Percentiles rank a stretch among this genome's conserved stretches.
Conservation (phyloP, 2,888 invertebrate genomes). For the Mesorhabditis belari region DNA sequence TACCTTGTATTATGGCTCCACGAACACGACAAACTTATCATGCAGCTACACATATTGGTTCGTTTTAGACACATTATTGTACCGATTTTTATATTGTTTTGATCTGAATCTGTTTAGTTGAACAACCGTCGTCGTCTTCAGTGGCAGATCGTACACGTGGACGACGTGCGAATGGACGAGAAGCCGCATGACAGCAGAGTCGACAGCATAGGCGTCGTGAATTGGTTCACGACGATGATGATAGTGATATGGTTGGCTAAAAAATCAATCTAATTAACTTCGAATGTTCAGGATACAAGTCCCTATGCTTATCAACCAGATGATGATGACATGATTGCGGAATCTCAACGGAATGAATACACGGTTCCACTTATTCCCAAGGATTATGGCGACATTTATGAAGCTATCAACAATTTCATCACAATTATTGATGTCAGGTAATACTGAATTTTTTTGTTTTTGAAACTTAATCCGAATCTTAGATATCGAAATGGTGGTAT, state of each 20-base stretch:
- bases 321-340: not conserved
- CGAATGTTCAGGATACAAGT: too few relatives aligned
- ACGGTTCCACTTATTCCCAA: slow-evolving; percentile 42
- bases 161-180: too few relatives aligned
- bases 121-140: not conserved
- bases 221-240: not conserved
- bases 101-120: not conserved
- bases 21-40: not conserved
- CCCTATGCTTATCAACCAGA: not conserved
- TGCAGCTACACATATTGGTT: not conserved
- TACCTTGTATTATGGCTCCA: too few relatives aligned
- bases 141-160: too few relatives aligned
- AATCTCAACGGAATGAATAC: too few relatives aligned
- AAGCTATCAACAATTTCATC: slow-evolving; percentile 45
- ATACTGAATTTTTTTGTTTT: not conserved
- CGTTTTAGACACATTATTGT: too few relatives aligned
- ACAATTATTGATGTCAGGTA: slow-evolving; percentile 40
- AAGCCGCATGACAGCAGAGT: too few relatives aligned
- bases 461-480: too few relatives aligned
- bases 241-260: not conserved
- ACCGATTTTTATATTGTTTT: not conserved
- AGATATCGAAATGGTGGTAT: slow-evolving; percentile 8
- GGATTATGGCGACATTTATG: slow-evolving; percentile 28
- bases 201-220: too few relatives aligned
- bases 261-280: too few relatives aligned